Evolutionary conservation across 2,797 vertebrate genomes (phyloP), one percentile per base, ranked within the genome.

Genomic region (Peromyscus aztecus): DNA sequence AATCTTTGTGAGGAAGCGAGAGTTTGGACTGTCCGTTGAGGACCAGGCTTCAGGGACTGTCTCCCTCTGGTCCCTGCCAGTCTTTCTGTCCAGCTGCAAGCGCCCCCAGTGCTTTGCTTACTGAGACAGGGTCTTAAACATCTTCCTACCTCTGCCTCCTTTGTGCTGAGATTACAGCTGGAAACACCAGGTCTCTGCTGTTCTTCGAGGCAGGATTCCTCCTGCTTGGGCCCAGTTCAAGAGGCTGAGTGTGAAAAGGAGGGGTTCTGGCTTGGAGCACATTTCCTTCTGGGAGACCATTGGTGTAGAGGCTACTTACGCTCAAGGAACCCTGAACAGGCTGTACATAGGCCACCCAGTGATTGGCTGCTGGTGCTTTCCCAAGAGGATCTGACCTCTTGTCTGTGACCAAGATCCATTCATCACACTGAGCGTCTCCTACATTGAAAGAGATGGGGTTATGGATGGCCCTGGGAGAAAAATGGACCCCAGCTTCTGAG

Each of bases 391-490:
- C 80, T 71, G 49, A 52, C 86, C 59, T 92, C 83, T 85, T 0
- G 0, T 59, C 65, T 37, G 5, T 24, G 67, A 77, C 80, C 23
- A 65, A 52, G 73, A 27, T 46, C 63, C 95, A 97, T 97, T 88
- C 89, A 95, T 97, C 92, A 97, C 59, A 24, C 37, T 0, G 4
- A 89, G 43, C 46, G 73, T 90, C 93, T 95, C 87, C 73, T 87
- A 73, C 93, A 61, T 75, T 91, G 95, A 87, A 95, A 90, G 91
- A 97, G 96, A 96, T 89, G 93, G 89, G 73, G 86, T 96, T 97
- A 97, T 93, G 86, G 93, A 95, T 90, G 92, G 88, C 75, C 40
- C 73, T 21, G 49, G 92, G 88, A 97, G 96, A 93, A 97, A 98
- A 98, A 97, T 90, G 97, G 94, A 91, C 63, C 94, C 85, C 43